Percentiles rank a stretch among this genome's conserved stretches.
Evolutionary conservation across 1,140 invertebrate genomes (phyloP).

Genomic region (Ganaspis sp.): DNA sequence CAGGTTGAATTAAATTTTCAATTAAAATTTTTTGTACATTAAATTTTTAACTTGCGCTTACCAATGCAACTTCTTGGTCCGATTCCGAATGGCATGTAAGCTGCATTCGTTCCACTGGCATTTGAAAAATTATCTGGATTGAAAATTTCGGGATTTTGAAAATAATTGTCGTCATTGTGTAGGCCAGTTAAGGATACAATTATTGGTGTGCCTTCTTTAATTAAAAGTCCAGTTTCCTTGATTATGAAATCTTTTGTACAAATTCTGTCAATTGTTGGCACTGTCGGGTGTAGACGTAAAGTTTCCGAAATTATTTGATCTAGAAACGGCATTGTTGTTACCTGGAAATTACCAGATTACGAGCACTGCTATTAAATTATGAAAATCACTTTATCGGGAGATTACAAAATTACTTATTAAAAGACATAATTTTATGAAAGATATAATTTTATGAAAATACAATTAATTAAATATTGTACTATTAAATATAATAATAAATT

Average conservation of each 20-base stretch:
- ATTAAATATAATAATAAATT: no score
- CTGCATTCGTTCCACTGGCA: neutral
- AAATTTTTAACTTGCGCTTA: neutral
- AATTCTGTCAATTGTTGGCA: neutral
- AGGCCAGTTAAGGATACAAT: neutral
- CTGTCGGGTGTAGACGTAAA: neutral
- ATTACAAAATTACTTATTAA: no score
- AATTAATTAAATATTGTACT: no score
- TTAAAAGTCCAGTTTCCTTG: neutral
- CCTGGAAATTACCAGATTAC: neutral
- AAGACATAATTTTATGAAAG: no score
- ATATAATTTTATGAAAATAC: no score
- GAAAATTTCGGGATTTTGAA: slow-evolving; percentile 1
- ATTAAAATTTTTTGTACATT: neutral
- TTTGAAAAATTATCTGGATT: neutral
- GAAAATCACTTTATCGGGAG: no score
- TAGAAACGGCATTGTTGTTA: neutral
- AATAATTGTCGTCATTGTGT: neutral
- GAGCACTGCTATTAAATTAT: no score
- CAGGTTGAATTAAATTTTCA: no score
- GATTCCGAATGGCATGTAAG: neutral
- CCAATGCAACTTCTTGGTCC: neutral
- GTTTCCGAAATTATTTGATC: neutral
- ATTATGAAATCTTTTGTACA: neutral
- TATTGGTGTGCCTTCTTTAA: neutral